A percentile compares a stretch with the other conserved stretches of the same genome.
phyloP scores from a whole-genome alignment of 2,797 vertebrate genomes.

The Sebastes itinus region DNA sequence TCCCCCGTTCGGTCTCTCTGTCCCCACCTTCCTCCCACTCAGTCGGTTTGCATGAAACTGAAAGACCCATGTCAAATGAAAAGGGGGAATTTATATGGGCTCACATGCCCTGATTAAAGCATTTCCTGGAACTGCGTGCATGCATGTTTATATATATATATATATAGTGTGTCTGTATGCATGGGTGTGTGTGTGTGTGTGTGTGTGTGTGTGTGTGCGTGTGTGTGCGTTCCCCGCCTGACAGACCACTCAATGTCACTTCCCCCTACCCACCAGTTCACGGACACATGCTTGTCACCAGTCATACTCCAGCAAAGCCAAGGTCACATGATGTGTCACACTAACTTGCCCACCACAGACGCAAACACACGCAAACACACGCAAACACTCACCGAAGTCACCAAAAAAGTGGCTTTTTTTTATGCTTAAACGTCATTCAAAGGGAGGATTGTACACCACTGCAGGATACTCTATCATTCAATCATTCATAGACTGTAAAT shows the following conservation, averaged over 20 bases:
- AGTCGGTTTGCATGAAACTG: conserved; percentile 71
- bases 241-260: conserved; percentile 73
- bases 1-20: conserved; percentile 39
- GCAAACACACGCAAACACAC: background rate
- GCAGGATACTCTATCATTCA: background rate
- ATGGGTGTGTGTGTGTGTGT: conserved; percentile 10
- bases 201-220: conserved; percentile 8
- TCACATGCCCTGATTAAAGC: conserved; percentile 76
- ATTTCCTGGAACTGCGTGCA: conserved; percentile 74
- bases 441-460: no score
- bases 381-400: background rate
- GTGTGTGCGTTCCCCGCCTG: conserved; percentile 27
- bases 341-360: conserved; percentile 28
- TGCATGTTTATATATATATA: conserved; percentile 16
- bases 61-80: conserved; percentile 72
- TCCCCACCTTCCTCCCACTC: conserved; percentile 65
- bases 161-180: background rate
- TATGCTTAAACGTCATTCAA: background rate
- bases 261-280: conserved; percentile 58
- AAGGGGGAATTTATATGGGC: conserved; percentile 81
- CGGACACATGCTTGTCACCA: conserved; percentile 72
- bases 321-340: conserved; percentile 67
- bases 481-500: background rate
- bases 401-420: background rate
- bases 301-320: conserved; percentile 52